Evolutionary conservation across 1,140 invertebrate species (phyloP).

Genomic region (Bombus pascuorum): DNA sequence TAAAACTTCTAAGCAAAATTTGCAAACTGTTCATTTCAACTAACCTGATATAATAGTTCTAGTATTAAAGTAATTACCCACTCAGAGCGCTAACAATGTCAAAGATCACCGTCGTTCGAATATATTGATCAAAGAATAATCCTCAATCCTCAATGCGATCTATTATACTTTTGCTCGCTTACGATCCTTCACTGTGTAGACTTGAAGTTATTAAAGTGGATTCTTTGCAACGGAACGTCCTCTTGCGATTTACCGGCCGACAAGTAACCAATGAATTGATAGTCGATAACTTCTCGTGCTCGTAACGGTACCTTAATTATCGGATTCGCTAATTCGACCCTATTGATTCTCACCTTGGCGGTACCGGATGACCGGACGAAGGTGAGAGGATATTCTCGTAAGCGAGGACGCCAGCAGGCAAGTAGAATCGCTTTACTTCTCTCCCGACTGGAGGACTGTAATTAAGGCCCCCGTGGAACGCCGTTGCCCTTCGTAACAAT

Average conservation of each 20-base stretch:
- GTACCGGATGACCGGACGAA: conserved; percentile 14
- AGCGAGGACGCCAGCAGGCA: conserved; percentile 62
- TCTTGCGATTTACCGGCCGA: not conserved
- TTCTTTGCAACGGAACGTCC: not conserved
- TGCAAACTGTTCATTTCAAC: not conserved
- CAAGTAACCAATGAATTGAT: conserved; percentile 1
- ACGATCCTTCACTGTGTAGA: not conserved
- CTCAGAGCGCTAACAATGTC: not conserved
- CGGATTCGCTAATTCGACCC: conserved; percentile 43
- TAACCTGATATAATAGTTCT: not conserved
- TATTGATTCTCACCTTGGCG: conserved; percentile 63
- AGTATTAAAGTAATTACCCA: not conserved
- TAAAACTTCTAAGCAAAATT: not conserved
- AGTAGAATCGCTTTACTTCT: conserved; percentile 69
- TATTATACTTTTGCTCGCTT: not conserved
- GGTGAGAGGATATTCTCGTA: conserved; percentile 55
- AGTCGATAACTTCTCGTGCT: conserved; percentile 1
- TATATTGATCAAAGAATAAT: not conserved
- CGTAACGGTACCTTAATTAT: conserved; percentile 56
- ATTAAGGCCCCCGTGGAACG: conserved; percentile 69
- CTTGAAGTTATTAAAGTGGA: not conserved
- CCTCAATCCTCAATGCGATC: not conserved
- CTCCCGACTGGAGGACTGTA: conserved; percentile 63
- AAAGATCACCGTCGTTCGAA: not conserved
- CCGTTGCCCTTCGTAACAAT: conserved; percentile 72